Conservation (phyloP, 2,113 vertebrate genomes). For the Podilymbus podiceps region DNA sequence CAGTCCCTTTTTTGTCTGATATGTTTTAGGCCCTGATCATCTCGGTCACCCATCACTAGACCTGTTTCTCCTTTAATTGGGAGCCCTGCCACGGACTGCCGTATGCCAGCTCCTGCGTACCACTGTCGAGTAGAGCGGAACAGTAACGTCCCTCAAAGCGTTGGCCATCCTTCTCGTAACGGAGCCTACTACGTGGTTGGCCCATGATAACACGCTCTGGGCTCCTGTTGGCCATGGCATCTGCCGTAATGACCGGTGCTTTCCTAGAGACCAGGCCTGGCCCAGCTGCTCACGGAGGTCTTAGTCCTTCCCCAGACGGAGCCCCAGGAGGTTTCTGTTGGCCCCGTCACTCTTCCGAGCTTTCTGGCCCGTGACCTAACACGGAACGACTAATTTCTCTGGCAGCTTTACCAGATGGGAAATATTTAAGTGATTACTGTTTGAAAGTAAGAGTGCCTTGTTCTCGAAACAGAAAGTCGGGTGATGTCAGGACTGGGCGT, state of each 20-base stretch:
- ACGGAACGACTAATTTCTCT: neutral
- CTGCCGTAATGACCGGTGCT: rapidly evolving
- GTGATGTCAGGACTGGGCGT: neutral
- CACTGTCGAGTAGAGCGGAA: neutral
- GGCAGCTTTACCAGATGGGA: neutral
- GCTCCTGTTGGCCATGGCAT: rapidly evolving
- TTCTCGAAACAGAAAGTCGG: neutral
- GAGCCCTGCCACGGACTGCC: rapidly evolving
- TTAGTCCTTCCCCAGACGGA: too few species aligned
- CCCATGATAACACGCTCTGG: neutral
- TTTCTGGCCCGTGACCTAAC: neutral
- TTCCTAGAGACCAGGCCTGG: neutral
- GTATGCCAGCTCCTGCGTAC: neutral
- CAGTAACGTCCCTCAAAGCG: neutral
- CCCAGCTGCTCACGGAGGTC: rapidly evolving
- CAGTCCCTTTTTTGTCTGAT: neutral
- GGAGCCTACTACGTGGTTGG: rapidly evolving
- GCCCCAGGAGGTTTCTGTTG: neutral
- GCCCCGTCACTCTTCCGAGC: too few species aligned
- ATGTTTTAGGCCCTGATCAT: neutral
- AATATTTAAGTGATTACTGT: neutral
- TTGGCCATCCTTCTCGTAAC: rapidly evolving
- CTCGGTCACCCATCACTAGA: neutral
- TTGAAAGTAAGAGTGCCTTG: neutral
- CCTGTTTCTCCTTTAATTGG: neutral